Percentiles rank a stretch among this genome's conserved stretches.
Conservation (phyloP, 2,113 vertebrate genomes). For the Oncorhynchus kisutch region DNA sequence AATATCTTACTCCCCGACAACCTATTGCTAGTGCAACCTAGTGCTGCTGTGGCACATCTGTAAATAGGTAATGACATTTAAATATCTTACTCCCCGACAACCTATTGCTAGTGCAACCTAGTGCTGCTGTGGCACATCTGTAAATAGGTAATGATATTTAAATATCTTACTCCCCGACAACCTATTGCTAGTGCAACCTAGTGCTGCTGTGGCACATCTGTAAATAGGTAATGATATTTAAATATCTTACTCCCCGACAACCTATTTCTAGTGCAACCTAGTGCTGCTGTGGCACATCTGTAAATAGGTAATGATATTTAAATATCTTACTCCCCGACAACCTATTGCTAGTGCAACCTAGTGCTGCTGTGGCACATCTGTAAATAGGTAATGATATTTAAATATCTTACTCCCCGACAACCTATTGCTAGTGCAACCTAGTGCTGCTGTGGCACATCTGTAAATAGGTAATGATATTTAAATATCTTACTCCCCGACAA, state of each 20-base stretch:
- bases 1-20: too few species aligned
- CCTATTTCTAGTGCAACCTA: not conserved
- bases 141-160: not conserved
- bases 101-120: not conserved
- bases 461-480: not conserved
- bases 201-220: not conserved
- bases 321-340: too few species aligned
- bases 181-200: not conserved
- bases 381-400: not conserved
- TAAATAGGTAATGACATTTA: not conserved
- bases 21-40: not conserved
- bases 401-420: too few species aligned
- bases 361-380: not conserved
- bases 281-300: not conserved
- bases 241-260: too few species aligned
- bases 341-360: not conserved
- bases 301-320: not conserved
- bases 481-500: too few species aligned
- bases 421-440: not conserved
- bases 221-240: not conserved
- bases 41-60: not conserved
- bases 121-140: not conserved
- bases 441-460: not conserved
- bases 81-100: too few species aligned
- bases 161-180: too few species aligned